Evolutionary conservation across 2,888 invertebrate genomes (phyloP).

Genomic region (Trichogramma dendrolimi): DNA sequence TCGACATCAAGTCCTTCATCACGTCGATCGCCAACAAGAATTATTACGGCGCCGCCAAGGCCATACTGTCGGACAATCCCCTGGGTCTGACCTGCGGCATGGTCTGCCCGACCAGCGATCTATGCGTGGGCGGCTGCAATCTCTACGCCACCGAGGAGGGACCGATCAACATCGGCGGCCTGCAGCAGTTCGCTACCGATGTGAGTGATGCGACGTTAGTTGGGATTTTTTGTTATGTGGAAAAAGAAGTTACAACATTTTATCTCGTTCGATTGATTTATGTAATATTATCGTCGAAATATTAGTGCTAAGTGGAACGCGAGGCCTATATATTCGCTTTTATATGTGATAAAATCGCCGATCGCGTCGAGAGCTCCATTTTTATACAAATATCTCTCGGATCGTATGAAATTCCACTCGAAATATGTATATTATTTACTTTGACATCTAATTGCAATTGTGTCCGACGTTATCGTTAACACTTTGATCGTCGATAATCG

Average conservation of each 20-base stretch:
- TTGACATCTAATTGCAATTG: too few species aligned
- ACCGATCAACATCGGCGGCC: constrained; percentile 95
- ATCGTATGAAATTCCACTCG: too few species aligned
- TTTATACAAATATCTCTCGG: not conserved
- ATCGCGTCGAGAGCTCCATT: not conserved
- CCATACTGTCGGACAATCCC: constrained; percentile 96
- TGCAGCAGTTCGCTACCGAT: constrained; percentile 96
- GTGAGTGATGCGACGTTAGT: constrained; percentile 52
- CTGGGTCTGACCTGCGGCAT: constrained; percentile 93
- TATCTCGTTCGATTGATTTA: too few species aligned
- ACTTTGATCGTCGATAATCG: too few species aligned
- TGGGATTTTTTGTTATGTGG: too few species aligned
- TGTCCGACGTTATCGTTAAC: too few species aligned
- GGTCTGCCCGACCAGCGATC: constrained; percentile 98
- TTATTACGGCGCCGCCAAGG: constrained; percentile 95
- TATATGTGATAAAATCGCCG: too few species aligned
- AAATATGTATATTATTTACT: too few species aligned
- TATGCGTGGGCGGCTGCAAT: constrained; percentile 98
- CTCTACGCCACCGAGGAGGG: constrained; percentile 94
- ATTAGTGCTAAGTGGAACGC: too few species aligned
- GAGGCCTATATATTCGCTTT: too few species aligned
- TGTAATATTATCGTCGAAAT: too few species aligned
- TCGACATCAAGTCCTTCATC: constrained; percentile 95
- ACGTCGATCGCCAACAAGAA: constrained; percentile 96
- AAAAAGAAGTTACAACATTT: not conserved